Base-by-base conservation (phyloP, 2,113 vertebrate genomes). In the Oxygymnocypris stewartii region DNA sequence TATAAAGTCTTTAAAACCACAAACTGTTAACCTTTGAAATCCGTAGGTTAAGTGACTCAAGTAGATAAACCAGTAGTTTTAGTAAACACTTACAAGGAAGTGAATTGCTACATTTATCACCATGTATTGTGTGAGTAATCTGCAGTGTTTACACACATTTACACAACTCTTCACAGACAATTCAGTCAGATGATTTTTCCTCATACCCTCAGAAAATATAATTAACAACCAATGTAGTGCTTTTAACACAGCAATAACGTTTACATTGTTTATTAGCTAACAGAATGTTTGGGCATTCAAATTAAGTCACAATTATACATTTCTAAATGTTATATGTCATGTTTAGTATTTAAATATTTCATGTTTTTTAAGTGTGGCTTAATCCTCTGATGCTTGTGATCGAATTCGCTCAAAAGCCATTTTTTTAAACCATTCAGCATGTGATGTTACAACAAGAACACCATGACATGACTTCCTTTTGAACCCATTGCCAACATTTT, bases 41-140 rank as follows among this genome's bases (percentile, higher is more conserved):
- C 2, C 25, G n/a, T n/a, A 40, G 54, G 35, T 63, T 63, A 44
- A 82, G 28, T 35, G 44, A 82, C 63, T 71, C 28, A 37, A 51
- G 63, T 35, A 69, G 81, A 51, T 35, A 71, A 82, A 82, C 63
- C 35, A 11, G 79, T 47, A 37, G 42, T 51, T 71, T 82, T 67
- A 18, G 79, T 67, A 67, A 67, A 49, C 61, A 67, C 35, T 23
- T 80, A 18, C 42, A 37, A 82, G 63, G 81, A 82, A 82, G 80
- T 35, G 63, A 71, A 71, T 44, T 80, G 35, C 44, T 71, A 3
- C 63, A 69, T 65, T 44, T 47, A 44, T 47, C 79, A 82, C 71
- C 63, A 7, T 31, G 40, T 35, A 31, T 25, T 44, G 40, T 65
- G 37, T 61, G n/a, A 67, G 59, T 47, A 82, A 82, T 37, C 18